Conservation (phyloP, 2,113 vertebrate genomes). For the Calidris pygmaea region DNA sequence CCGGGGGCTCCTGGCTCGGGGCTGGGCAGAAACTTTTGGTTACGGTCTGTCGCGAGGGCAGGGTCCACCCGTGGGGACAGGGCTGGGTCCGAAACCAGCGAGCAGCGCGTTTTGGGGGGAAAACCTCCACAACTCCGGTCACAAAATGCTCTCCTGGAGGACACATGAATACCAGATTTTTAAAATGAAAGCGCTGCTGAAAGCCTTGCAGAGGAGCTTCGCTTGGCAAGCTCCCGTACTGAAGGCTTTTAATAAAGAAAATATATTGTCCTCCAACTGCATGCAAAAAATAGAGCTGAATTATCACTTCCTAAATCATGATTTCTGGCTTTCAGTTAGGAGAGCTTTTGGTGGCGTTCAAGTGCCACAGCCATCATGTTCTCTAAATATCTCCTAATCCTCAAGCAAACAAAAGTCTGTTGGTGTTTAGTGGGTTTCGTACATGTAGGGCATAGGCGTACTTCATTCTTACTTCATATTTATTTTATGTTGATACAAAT, state of each 20-base stretch:
- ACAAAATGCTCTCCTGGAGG: slow-evolving; percentile 9
- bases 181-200: slow-evolving; percentile 18
- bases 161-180: background rate
- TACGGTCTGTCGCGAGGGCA: background rate
- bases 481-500: background rate
- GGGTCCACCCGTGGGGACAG: background rate
- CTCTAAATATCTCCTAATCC: slow-evolving; percentile 42
- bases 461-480: background rate
- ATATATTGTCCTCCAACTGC: background rate
- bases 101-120: background rate
- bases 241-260: slow-evolving; percentile 6
- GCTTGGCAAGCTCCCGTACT: background rate
- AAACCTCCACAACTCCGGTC: background rate
- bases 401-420: background rate
- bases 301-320: slow-evolving; percentile 28
- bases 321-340: background rate
- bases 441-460: background rate
- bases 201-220: background rate
- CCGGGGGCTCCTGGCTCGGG: background rate
- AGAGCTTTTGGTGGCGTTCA: slow-evolving; percentile 12
- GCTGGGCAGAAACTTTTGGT: slow-evolving; percentile 28
- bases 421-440: slow-evolving; percentile 2
- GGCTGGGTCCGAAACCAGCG: background rate
- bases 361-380: slow-evolving; percentile 7
- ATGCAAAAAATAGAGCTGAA: slow-evolving; percentile 34